phyloP scores from a whole-genome alignment of 2,113 vertebrate species.

The Dinomys branickii region DNA sequence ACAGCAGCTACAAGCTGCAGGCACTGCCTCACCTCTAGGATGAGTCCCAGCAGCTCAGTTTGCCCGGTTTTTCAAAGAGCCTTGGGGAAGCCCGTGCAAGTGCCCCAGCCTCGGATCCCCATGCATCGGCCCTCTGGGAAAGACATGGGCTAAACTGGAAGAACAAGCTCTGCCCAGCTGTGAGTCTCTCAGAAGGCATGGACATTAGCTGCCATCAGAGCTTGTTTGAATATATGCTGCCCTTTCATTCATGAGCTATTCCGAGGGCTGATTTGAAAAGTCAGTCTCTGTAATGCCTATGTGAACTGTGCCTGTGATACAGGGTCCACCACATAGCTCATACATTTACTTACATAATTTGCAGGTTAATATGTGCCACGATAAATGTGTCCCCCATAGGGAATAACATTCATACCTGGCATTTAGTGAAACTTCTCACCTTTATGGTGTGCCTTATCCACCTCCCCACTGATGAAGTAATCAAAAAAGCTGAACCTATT shows the following conservation, averaged over 20 bases:
- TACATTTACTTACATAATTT: neutral
- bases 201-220: neutral
- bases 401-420: neutral
- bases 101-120: fast-evolving
- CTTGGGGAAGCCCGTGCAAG: neutral
- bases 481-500: neutral
- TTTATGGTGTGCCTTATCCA: neutral
- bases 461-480: neutral
- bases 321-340: neutral
- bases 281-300: neutral
- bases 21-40: no score
- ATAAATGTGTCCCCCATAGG: neutral
- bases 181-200: neutral
- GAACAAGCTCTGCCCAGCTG: neutral
- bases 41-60: neutral
- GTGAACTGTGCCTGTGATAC: neutral
- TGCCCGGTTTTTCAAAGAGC: neutral
- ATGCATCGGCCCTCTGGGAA: neutral
- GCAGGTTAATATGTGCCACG: neutral
- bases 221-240: neutral
- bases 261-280: neutral
- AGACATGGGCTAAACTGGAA: neutral
- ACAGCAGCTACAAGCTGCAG: neutral
- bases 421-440: slow-evolving; percentile 1
- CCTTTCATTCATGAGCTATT: neutral